Percentiles rank a stretch among this genome's conserved stretches.
These are phyloP conservation scores for Zosterops japonicus DNA, from an alignment of 2,113 vertebrate species.

Conservation along the genomic window DNA sequence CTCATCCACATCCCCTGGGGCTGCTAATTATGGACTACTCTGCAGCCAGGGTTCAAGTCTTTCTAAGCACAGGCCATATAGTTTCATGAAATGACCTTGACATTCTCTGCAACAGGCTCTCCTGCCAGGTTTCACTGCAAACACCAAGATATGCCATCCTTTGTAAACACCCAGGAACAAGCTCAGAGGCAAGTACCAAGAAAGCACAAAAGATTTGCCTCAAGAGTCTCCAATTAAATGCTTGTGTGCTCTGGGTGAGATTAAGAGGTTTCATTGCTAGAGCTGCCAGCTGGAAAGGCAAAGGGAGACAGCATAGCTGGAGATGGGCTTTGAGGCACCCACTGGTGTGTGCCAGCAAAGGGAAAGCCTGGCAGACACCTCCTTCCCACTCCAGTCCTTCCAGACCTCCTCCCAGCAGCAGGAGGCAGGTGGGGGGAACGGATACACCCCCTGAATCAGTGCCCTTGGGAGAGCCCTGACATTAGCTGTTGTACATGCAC, in stretches of 20 bases:
- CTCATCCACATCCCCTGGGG: background rate
- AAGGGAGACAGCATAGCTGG: background rate
- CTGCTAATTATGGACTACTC: slow-evolving; percentile 29
- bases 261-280: background rate
- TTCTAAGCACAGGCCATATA: background rate
- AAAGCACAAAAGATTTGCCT: background rate
- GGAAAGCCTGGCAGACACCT: background rate
- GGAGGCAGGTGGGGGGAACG: background rate
- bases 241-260: background rate
- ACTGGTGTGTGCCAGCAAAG: background rate
- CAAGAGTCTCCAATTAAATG: background rate
- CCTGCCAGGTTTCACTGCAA: background rate
- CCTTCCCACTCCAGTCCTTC: background rate
- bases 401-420: background rate
- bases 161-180: slow-evolving; percentile 1
- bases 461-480: background rate
- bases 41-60: background rate
- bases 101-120: background rate
- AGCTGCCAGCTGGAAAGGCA: slow-evolving; percentile 13
- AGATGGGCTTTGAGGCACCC: background rate
- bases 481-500: background rate
- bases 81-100: slow-evolving; percentile 11
- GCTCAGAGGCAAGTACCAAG: background rate
- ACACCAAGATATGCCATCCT: background rate
- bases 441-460: background rate